Conservation (phyloP, 1,140 invertebrate species). For the Drosophila kohkoa region DNA sequence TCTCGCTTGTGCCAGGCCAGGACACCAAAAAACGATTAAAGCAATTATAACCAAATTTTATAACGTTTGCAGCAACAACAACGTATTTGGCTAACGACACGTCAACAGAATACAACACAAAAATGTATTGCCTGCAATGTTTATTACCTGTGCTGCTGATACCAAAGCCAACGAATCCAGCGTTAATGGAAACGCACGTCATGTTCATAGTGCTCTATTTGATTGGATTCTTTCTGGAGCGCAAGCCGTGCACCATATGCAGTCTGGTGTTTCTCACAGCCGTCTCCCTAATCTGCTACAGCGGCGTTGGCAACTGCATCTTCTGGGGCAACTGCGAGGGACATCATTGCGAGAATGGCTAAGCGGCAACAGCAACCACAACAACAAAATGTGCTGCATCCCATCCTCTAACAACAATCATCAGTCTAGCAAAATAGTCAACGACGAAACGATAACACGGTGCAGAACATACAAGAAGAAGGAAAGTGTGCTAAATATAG, state of each 20-base stretch:
- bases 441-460: conserved; percentile 13
- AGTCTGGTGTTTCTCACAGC: conserved; percentile 96
- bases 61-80: conserved; percentile 41
- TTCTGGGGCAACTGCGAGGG: conserved; percentile 94
- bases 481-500: conserved; percentile 44
- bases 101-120: conserved; percentile 25
- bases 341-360: conserved; percentile 89
- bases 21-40: conserved; percentile 39
- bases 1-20: conserved; percentile 44
- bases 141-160: conserved; percentile 98
- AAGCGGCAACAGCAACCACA: conserved; percentile 8
- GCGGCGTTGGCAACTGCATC: conserved; percentile 96
- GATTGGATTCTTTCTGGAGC: conserved; percentile 96
- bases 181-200: conserved; percentile 96
- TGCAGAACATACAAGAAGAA: not conserved
- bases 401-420: too few species aligned
- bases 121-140: conserved; percentile 99
- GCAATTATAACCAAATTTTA: conserved; percentile 59
- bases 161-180: conserved; percentile 98
- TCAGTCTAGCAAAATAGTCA: conserved; percentile 34
- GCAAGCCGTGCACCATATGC: conserved; percentile 98
- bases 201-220: conserved; percentile 98
- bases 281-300: conserved; percentile 97
- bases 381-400: not conserved
- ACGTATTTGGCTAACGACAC: conserved; percentile 28